Evolutionary conservation across 2,888 invertebrate genomes (phyloP).

Genomic region (Cheilosia soror): DNA sequence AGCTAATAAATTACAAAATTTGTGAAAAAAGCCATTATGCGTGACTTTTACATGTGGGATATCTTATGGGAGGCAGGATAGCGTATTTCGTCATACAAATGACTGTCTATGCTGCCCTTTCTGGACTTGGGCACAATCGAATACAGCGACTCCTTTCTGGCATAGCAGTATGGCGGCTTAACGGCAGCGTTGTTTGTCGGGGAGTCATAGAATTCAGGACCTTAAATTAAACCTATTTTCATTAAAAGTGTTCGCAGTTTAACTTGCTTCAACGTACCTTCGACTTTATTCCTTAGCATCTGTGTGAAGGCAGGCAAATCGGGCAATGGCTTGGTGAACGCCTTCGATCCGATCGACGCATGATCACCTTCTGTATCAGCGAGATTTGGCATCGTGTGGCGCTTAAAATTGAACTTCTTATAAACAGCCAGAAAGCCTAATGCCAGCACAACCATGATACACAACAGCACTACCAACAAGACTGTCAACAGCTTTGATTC

Average conservation of each 20-base stretch:
- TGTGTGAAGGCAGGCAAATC: slow-evolving; percentile 80
- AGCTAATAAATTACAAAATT: slow-evolving; percentile 67
- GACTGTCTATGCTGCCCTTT: slow-evolving; percentile 82
- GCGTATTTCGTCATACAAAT: slow-evolving; percentile 83
- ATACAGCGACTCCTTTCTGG: slow-evolving; percentile 82
- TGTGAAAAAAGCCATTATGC: slow-evolving; percentile 26
- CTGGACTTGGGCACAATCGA: slow-evolving; percentile 82
- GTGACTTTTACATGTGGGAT: slow-evolving; percentile 63
- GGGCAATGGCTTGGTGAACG: slow-evolving; percentile 80
- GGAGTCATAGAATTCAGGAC: slow-evolving; percentile 82
- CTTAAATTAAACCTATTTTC: slow-evolving; percentile 45
- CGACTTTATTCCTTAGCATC: slow-evolving; percentile 80
- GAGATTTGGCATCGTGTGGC: neutral
- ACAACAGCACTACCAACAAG: slow-evolving; percentile 79
- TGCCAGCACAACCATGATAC: slow-evolving; percentile 80
- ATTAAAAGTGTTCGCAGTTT: neutral
- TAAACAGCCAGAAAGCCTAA: slow-evolving; percentile 81
- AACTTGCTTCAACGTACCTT: slow-evolving; percentile 81
- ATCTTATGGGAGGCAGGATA: slow-evolving; percentile 78
- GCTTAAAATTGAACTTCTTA: slow-evolving; percentile 65
- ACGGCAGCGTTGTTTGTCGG: slow-evolving; percentile 82
- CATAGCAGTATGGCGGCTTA: slow-evolving; percentile 81
- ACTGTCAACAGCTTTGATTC: slow-evolving; percentile 80
- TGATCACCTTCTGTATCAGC: slow-evolving; percentile 34
- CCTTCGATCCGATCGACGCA: slow-evolving; percentile 53